phyloP scores from a whole-genome alignment of 30 jellyfish, hydroid and myxozoan species.

The Haliclystus octoradiatus region DNA sequence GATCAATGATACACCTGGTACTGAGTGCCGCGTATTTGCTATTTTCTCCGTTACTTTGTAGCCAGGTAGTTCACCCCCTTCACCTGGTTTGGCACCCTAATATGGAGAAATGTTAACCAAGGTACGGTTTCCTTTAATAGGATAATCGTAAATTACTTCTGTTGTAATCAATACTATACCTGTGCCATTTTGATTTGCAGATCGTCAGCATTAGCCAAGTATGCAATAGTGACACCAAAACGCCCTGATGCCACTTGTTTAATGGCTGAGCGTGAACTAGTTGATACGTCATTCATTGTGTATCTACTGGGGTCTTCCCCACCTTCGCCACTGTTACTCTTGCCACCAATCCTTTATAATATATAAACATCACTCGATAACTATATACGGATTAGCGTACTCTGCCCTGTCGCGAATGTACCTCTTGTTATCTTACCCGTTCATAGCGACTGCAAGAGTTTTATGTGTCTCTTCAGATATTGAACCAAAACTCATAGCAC shows the following conservation, averaged over 20 bases:
- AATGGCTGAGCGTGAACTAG: conserved; percentile 44
- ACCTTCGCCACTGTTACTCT: conserved; percentile 86
- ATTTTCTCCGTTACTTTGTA: conserved; percentile 56
- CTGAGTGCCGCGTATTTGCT: conserved; percentile 61
- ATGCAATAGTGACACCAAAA: conserved; percentile 68
- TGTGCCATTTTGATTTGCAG: conserved; percentile 73
- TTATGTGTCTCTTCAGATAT: conserved; percentile 73
- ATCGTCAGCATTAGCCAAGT: conserved; percentile 58
- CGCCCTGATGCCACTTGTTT: conserved; percentile 75
- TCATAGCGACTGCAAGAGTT: conserved; percentile 63
- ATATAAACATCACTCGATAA: background rate
- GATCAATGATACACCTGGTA: conserved; percentile 59
- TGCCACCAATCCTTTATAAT: conserved; percentile 46
- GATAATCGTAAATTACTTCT: no score
- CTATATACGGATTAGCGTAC: background rate
- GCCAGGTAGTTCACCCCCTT: conserved; percentile 79
- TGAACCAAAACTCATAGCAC: conserved; percentile 82
- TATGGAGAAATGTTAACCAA: background rate
- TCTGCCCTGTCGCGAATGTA: no score
- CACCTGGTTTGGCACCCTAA: conserved; percentile 81
- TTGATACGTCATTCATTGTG: conserved; percentile 19
- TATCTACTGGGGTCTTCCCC: conserved; percentile 72
- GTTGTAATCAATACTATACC: conserved; percentile 22
- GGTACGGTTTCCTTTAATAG: no score
- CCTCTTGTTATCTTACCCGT: no score